Conservation (phyloP, 2,888 invertebrate species). For the Drosophila mayaguana region DNA sequence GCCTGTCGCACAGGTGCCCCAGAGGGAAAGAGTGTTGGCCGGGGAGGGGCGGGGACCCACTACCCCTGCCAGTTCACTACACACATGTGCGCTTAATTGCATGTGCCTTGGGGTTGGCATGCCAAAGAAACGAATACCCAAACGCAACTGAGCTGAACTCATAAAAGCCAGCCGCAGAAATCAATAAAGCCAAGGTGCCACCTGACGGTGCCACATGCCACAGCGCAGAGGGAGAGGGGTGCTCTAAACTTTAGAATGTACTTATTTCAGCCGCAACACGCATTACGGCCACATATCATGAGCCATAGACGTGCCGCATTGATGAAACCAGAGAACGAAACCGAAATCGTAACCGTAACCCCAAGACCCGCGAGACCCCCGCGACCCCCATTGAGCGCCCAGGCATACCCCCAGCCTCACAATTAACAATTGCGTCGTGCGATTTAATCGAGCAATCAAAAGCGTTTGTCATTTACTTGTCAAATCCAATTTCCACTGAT, state of each 20-base stretch:
- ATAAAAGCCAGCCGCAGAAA: slow-evolving; percentile 81
- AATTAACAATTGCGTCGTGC: slow-evolving; percentile 71
- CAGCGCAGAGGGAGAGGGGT: neutral
- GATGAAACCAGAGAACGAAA: slow-evolving; percentile 43
- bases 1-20: slow-evolving; percentile 70
- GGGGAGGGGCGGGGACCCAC: neutral
- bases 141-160: slow-evolving; percentile 51
- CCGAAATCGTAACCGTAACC: slow-evolving; percentile 22
- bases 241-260: slow-evolving; percentile 69
- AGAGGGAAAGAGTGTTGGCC: neutral
- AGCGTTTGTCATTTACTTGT: slow-evolving; percentile 77
- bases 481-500: slow-evolving; percentile 70
- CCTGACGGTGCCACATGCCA: slow-evolving; percentile 23
- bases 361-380: slow-evolving; percentile 21
- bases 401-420: slow-evolving; percentile 16
- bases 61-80: slow-evolving; percentile 26
- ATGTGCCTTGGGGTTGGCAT: slow-evolving; percentile 70
- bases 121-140: slow-evolving; percentile 38
- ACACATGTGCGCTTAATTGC: slow-evolving; percentile 83
- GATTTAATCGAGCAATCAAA: slow-evolving; percentile 78
- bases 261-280: slow-evolving; percentile 71
- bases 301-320: slow-evolving; percentile 58
- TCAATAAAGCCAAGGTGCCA: slow-evolving; percentile 83
- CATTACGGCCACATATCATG: slow-evolving; percentile 75
- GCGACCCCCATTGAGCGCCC: slow-evolving; percentile 2